Base-by-base conservation (phyloP, 2,888 invertebrate species). In the Conistra vaccinii region DNA sequence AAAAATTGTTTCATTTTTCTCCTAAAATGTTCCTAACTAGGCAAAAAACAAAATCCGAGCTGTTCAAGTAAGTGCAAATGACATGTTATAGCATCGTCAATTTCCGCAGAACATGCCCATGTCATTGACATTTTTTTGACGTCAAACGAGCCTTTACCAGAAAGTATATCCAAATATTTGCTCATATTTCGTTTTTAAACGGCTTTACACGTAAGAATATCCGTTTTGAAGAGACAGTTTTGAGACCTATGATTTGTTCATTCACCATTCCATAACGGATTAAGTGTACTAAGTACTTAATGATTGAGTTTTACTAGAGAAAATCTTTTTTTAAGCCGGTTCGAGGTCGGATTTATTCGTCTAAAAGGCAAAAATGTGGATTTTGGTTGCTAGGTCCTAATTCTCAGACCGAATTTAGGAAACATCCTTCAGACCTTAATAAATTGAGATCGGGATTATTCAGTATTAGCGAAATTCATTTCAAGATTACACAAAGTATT, bases 91-190 rank as follows among this genome's bases (percentile, higher is more conserved):
- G 26, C 35, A 39, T 35, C 57, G 51, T 70, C 71, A 71, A 82
- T 82, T 76, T 84, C 74, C 78, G 61, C 20, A 57, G 61, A 10
- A 53, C 61, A 79, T 35, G 55, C 55, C 69, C 9, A 58, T 71
- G 65, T 62, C 35, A 48, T 74, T 35, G 61, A 73, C 69, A 32
- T 48, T 32, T 62, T 29, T 58, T 79, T 70, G 53, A 81, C 39
- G 62, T 17, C 60, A 45, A 4, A 32, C 10, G 0, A 35, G 48
- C 35, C 7, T 26, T 12, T 3, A 62, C 26, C 39, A n/a, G 2
- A 12, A 20, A 0, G n/a, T 32, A 17, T 35, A 42, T 20, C 26
- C 17, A 42, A 53, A 65, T 20, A 32, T 14, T 23, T 17, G 20
- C 5, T 9, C 29, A 32, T 17, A 45, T n/a, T 79, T 35, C 3